phyloP scores from a whole-genome alignment of 2,113 vertebrate genomes.

The Hippocampus comes region DNA sequence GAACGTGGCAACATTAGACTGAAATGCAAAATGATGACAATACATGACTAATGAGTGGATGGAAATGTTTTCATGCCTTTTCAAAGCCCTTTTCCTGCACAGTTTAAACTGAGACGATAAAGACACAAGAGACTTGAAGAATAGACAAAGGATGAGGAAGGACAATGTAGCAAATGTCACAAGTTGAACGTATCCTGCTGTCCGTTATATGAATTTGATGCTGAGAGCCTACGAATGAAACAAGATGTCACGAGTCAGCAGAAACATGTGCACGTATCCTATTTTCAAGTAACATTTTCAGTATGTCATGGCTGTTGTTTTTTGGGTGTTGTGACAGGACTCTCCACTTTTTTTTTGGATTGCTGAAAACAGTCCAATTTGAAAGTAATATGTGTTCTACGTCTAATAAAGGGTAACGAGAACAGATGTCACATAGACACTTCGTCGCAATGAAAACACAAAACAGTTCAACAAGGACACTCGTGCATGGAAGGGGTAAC shows the following conservation, averaged over 20 bases:
- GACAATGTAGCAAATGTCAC: background rate
- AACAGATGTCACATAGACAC: slow-evolving; percentile 39
- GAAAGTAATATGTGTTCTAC: background rate
- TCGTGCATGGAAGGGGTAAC: slow-evolving; percentile 43
- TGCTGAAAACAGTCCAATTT: background rate
- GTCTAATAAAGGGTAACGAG: slow-evolving; percentile 27
- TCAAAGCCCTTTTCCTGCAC: slow-evolving; percentile 48
- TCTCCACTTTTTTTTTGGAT: background rate
- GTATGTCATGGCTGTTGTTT: background rate
- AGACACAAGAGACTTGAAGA: background rate
- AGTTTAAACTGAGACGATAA: slow-evolving; percentile 10
- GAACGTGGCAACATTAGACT: slow-evolving; percentile 1
- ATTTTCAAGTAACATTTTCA: background rate
- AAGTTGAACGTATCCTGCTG: background rate
- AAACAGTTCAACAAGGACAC: slow-evolving; percentile 36
- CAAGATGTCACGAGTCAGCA: background rate
- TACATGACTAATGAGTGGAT: background rate
- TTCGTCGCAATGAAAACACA: slow-evolving; percentile 23
- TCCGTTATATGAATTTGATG: background rate
- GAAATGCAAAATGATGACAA: slow-evolving; percentile 5
- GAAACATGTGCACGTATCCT: background rate
- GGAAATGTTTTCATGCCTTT: slow-evolving; percentile 12
- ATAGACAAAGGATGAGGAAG: background rate
- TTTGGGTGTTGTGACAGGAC: background rate
- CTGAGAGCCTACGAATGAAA: background rate